These are phyloP conservation scores for Coleophora flavipennella DNA, from an alignment of 2,888 invertebrate species.

Conservation along the genomic window DNA sequence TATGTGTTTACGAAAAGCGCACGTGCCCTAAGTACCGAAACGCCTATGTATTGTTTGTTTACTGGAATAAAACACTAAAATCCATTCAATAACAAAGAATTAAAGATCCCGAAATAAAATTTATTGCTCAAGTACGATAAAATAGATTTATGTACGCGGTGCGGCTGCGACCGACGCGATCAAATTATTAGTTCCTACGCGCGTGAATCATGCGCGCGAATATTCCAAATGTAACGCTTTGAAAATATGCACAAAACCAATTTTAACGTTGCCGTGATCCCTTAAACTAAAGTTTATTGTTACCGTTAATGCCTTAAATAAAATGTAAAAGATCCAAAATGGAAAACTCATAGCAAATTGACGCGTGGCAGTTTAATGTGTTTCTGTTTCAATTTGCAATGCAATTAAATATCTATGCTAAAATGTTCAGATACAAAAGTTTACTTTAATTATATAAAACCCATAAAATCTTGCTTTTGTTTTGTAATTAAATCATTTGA, in stretches of 20 bases:
- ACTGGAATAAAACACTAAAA: slow-evolving; percentile 73
- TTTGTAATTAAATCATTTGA: too few species aligned
- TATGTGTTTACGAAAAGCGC: slow-evolving; percentile 50
- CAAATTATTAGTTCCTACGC: slow-evolving; percentile 50
- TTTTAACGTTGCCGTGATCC: too few species aligned
- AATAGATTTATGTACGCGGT: slow-evolving; percentile 69
- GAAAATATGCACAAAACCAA: slow-evolving; percentile 26
- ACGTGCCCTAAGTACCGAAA: slow-evolving; percentile 65
- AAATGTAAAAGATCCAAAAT: too few species aligned
- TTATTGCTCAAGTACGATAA: slow-evolving; percentile 70
- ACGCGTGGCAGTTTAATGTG: too few species aligned
- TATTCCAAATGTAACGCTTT: slow-evolving; percentile 10
- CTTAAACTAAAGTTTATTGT: too few species aligned
- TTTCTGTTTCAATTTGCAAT: too few species aligned
- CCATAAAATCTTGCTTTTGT: too few species aligned
- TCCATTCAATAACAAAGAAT: slow-evolving; percentile 74
- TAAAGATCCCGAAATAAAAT: slow-evolving; percentile 74
- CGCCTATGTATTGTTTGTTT: slow-evolving; percentile 70
- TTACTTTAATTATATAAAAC: too few species aligned
- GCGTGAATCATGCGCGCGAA: slow-evolving; percentile 19
- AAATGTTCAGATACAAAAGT: too few species aligned
- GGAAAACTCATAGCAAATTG: too few species aligned
- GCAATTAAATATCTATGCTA: too few species aligned
- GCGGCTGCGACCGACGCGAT: slow-evolving; percentile 35
- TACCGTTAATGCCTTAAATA: too few species aligned